Conservation (phyloP, 2,888 invertebrate species). For the Coremacera marginata region DNA sequence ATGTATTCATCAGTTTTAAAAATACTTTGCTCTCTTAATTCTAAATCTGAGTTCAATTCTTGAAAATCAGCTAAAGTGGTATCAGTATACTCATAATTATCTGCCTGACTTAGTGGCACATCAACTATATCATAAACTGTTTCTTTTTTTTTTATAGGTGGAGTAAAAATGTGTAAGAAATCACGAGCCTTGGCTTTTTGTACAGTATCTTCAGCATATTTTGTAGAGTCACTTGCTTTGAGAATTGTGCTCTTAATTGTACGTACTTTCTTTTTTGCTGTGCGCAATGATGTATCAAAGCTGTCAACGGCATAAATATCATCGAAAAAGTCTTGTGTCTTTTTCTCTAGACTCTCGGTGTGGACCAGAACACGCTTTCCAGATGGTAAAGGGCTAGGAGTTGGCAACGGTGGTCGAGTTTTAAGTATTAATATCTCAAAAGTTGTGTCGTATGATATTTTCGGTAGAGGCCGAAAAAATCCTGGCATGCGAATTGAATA, state of each 20-base stretch:
- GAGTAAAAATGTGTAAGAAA: constrained; percentile 68
- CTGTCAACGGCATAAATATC: constrained; percentile 63
- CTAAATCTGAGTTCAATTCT: constrained; percentile 61
- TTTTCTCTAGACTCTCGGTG: constrained; percentile 67
- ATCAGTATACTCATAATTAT: constrained; percentile 57
- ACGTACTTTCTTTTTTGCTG: constrained; percentile 68
- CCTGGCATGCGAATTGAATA: constrained; percentile 67
- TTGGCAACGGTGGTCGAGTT: constrained; percentile 63
- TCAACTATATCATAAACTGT: constrained; percentile 68
- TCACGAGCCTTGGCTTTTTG: constrained; percentile 69
- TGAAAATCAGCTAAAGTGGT: constrained; percentile 63
- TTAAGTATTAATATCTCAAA: constrained; percentile 68
- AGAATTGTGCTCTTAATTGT: constrained; percentile 67
- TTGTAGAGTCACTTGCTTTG: constrained; percentile 67
- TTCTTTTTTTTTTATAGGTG: constrained; percentile 63
- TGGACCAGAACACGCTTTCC: constrained; percentile 66
- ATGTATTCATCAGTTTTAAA: constrained; percentile 64
- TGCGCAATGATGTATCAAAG: constrained; percentile 66
- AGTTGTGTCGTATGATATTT: constrained; percentile 67
- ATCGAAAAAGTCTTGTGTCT: constrained; percentile 67
- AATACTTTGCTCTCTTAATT: constrained; percentile 61
- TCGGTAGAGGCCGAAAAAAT: constrained; percentile 69
- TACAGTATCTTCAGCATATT: constrained; percentile 69
- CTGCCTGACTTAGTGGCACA: constrained; percentile 59
- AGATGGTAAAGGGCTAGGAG: constrained; percentile 63